Base-by-base conservation (phyloP, 2,797 vertebrate genomes). In the Chelmon rostratus region DNA sequence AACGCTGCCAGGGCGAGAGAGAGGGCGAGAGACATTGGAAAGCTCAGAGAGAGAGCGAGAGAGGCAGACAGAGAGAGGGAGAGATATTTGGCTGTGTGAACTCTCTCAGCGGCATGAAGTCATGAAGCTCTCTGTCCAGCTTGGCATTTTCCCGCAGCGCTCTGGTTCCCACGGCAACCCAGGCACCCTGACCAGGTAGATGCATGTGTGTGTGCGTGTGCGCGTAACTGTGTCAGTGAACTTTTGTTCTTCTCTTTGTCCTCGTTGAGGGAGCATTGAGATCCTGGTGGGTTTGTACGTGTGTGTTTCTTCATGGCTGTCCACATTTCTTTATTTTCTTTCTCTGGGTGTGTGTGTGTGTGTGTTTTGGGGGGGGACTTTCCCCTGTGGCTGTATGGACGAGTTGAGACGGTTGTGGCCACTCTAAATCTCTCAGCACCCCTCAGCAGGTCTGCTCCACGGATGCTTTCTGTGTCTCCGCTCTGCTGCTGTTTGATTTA, bases 61-160 rank as follows among this genome's bases (percentile, higher is more conserved):
- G 57, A 59, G 76, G 46, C 68, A 73, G 71, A 5, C 58, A 56
- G 76, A 49, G 71, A 74, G 70, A 11, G 69, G 16, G 84, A 72
- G 67, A 80, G 76, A 71, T 38, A 66, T 71, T 87, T 87, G 86
- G 71, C 78, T 82, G 64, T 64, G 75, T 78, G 84, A 87, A 85
- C 64, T 75, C 72, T 81, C 88, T 86, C 85, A 86, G 80, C 68
- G 52, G 85, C 89, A 89, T 92, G 89, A 89, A 93, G 90, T 89
- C 91, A 94, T 94, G 93, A 94, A 91, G 84, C 92, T 93, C 63
- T 92, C 94, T 53, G 90, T 93, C 78, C 92, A 90, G 84, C 83
- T 90, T 49, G 83, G 89, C 83, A 74, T 91, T 92, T 91, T 87
- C 70, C 88, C 81, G 8, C 86, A 86, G 84, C 81, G 38, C 81